These are phyloP conservation scores for Empis stercorea DNA, from an alignment of 2,888 invertebrate genomes.

Conservation along the genomic window DNA sequence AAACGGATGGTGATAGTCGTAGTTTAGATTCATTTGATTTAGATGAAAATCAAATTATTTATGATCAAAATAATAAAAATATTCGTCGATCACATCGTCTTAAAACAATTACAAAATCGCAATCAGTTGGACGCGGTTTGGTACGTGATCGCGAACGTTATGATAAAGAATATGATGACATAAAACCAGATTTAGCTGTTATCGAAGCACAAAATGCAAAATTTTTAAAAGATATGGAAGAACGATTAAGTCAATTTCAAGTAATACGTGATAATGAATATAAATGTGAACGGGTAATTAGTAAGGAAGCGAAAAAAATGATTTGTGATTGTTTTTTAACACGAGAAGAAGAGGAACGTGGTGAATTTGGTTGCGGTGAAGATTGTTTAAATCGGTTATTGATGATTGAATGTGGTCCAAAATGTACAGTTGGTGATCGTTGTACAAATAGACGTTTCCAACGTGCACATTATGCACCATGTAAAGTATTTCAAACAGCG, in stretches of 20 bases:
- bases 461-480: conserved; percentile 66
- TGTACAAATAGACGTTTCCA: conserved; percentile 95
- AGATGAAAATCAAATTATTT: neutral
- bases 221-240: conserved; percentile 35
- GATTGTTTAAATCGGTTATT: conserved; percentile 92
- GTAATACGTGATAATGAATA: conserved; percentile 78
- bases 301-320: conserved; percentile 88
- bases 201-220: conserved; percentile 29
- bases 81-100: conserved; percentile 63
- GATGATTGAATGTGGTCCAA: conserved; percentile 94
- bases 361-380: conserved; percentile 82
- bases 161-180: neutral
- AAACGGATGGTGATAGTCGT: neutral
- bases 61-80: conserved; percentile 19
- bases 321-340: conserved; percentile 89
- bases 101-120: conserved; percentile 59
- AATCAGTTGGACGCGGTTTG: conserved; percentile 50
- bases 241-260: conserved; percentile 57
- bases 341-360: conserved; percentile 71
- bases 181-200: conserved; percentile 19
- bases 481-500: conserved; percentile 81
- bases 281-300: conserved; percentile 67
- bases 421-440: conserved; percentile 77
- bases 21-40: no score
- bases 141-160: conserved; percentile 43